These are phyloP conservation scores for Cacatua alba DNA, from an alignment of 2,113 vertebrate species.

Conservation along the genomic window DNA sequence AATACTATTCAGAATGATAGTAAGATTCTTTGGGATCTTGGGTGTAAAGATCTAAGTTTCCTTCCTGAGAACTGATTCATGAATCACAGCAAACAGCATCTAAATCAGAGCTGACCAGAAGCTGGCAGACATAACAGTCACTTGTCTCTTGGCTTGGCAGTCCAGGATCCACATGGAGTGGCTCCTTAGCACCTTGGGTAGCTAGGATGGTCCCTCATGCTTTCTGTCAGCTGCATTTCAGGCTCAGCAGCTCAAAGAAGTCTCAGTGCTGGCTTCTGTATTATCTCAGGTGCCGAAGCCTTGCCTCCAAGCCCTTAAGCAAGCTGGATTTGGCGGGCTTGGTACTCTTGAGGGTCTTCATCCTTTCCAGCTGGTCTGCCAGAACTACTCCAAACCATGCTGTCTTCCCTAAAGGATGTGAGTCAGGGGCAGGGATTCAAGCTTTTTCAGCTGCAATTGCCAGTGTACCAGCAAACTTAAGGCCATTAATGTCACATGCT, in stretches of 20 bases:
- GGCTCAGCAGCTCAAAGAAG: not conserved
- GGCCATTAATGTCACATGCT: not conserved
- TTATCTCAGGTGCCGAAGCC: not conserved
- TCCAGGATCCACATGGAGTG: not conserved
- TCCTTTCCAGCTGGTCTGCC: not conserved
- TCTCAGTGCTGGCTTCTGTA: not conserved
- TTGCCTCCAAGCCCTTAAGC: not conserved
- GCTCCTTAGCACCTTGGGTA: not conserved
- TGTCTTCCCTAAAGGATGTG: not conserved
- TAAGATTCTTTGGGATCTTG: not conserved
- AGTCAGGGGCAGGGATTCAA: not conserved
- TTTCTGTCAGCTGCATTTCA: not conserved
- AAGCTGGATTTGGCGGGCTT: not conserved
- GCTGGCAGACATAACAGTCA: not conserved
- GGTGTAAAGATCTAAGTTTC: not conserved
- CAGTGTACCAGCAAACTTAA: not conserved
- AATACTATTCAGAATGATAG: not conserved
- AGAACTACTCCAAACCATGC: not conserved
- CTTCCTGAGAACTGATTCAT: slow-evolving; percentile 1
- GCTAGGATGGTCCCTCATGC: not conserved
- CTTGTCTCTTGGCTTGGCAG: not conserved
- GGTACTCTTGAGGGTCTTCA: not conserved
- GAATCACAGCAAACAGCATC: not conserved
- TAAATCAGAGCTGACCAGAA: not conserved
- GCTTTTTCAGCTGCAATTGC: not conserved